Evolutionary conservation across 1,140 invertebrate genomes (phyloP).

Genomic region (Pseudachorutes palmiensis): DNA sequence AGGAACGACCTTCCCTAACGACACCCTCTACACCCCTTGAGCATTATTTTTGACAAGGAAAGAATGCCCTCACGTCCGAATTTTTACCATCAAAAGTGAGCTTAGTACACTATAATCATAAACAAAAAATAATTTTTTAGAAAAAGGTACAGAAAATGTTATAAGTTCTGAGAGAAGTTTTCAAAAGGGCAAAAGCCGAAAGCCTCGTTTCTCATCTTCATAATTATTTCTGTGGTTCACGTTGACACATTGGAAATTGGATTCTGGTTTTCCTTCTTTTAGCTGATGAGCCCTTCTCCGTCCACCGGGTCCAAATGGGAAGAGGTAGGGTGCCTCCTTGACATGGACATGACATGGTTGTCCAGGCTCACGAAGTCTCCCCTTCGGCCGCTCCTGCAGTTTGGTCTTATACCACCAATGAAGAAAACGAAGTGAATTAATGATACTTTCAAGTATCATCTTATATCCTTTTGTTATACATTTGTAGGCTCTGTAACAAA

Average conservation of each 20-base stretch:
- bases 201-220: slow-evolving; percentile 9
- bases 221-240: slow-evolving; percentile 1
- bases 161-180: background rate
- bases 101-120: background rate
- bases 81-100: background rate
- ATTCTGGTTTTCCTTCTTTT: background rate
- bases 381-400: background rate
- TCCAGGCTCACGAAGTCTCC: too few relatives aligned
- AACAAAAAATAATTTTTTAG: background rate
- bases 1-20: too few relatives aligned
- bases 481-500: too few relatives aligned
- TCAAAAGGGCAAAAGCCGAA: background rate
- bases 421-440: background rate
- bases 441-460: too few relatives aligned
- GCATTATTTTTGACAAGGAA: too few relatives aligned
- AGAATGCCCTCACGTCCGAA: too few relatives aligned
- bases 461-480: too few relatives aligned
- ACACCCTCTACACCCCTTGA: too few relatives aligned
- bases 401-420: background rate
- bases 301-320: slow-evolving; percentile 4
- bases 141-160: background rate
- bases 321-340: slow-evolving; percentile 1
- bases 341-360: background rate
- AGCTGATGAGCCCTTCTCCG: background rate
- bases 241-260: slow-evolving; percentile 12